These are phyloP conservation scores for Conchocele bisecta DNA, from an alignment of 2,888 invertebrate species.

Conservation along the genomic window DNA sequence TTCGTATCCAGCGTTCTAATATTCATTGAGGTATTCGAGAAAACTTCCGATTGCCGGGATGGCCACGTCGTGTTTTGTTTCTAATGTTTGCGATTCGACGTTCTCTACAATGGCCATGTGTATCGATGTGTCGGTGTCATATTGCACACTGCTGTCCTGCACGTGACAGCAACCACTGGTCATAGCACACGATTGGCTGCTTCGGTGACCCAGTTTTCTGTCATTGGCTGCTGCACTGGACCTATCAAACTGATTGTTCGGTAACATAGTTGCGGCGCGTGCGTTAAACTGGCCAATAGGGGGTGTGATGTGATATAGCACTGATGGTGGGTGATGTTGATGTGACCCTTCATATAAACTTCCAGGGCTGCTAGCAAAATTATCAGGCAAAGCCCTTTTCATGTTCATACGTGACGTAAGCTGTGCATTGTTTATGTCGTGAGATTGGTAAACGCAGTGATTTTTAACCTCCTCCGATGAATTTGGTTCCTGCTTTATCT, in stretches of 20 bases:
- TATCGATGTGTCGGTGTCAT: conserved; percentile 56
- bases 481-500: not conserved
- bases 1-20: too few species aligned
- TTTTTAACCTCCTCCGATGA: too few species aligned
- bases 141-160: conserved; percentile 26
- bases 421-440: too few species aligned
- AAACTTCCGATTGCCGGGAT: conserved; percentile 71
- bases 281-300: not conserved
- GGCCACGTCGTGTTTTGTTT: conserved; percentile 39
- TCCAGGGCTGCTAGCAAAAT: too few species aligned
- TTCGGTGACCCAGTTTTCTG: conserved; percentile 11
- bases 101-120: conserved; percentile 70
- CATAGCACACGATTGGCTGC: conserved; percentile 26
- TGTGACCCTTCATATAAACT: not conserved
- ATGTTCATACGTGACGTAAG: too few species aligned
- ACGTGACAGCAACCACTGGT: conserved; percentile 10
- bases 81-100: not conserved
- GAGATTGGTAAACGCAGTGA: too few species aligned
- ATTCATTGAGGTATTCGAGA: conserved; percentile 67
- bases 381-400: too few species aligned
- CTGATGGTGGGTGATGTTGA: not conserved
- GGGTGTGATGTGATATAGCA: not conserved
- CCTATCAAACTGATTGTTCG: not conserved
- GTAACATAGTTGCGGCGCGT: not conserved
- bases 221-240: not conserved